Base-by-base conservation (phyloP, 1,140 invertebrate genomes). In the Conus ventricosus region DNA sequence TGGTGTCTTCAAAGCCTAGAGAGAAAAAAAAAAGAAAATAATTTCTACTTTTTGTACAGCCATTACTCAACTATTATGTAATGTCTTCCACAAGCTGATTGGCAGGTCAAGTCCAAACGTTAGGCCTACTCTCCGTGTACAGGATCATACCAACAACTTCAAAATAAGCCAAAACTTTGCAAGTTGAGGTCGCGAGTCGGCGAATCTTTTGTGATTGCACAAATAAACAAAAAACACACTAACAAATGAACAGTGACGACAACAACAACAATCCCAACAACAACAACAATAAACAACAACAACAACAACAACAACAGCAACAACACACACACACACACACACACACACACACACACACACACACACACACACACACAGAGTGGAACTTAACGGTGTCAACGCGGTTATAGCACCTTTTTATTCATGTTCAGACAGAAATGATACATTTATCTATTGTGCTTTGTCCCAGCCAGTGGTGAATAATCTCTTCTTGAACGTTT, bases 301-400 rank as follows among this genome's bases (percentile, higher is more conserved):
- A 39, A 39, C 39, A 39, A 39, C 39, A 39, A 39, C 39, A 39
- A 39, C 39, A 39, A 39, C 39, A 39, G 3, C 25, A 23, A 25
- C 11, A n/a, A 23, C 13, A 75, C 20, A 75, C 71, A 75, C 71
- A 75, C 71, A 75, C 71, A 75, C 71, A 75, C 71, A 75, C 11
- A 75, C 71, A 75, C 71, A 67, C 60, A 67, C 60, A 67, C 60
- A 67, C 60, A 67, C 60, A 67, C 60, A 67, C 60, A 67, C 60
- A 67, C 60, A 67, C 60, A 67, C 60, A 67, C 60, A 67, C 60
- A 67, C 60, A 67, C 60, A 67, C 11, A 15, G 1, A 15, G 20
- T 13, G 60, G 11, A 23, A 15, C n/a, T n/a, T n/a, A n/a, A n/a
- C n/a, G n/a, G n/a, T n/a, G n/a, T n/a, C n/a, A n/a, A n/a, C n/a